Evolutionary conservation across 2,113 vertebrate species (phyloP).

Genomic region (Nannobrachium achirus): DNA sequence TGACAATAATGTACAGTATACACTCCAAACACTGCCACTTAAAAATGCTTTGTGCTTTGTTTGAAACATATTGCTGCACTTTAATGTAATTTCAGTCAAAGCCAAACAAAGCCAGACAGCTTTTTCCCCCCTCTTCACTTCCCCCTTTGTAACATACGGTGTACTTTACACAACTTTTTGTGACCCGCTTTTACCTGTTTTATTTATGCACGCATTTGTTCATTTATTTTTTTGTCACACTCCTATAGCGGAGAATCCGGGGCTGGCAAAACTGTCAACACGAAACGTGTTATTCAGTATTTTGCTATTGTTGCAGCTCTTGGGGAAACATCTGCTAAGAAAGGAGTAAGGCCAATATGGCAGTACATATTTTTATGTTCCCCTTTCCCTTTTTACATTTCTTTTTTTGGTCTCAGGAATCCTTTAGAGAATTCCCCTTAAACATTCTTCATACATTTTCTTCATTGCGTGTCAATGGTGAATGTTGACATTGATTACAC

Average conservation of each 20-base stretch:
- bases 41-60: conserved; percentile 13
- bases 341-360: conserved; percentile 80
- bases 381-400: conserved; percentile 51
- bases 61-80: conserved; percentile 10
- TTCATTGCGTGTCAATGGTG: conserved; percentile 43
- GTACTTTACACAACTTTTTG: conserved; percentile 28
- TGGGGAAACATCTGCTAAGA: conserved; percentile 89
- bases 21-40: conserved; percentile 8
- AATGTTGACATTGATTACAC: conserved; percentile 53
- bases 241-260: conserved; percentile 95
- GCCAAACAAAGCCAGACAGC: background rate
- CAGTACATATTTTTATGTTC: conserved; percentile 61
- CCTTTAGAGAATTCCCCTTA: conserved; percentile 49
- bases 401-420: conserved; percentile 50
- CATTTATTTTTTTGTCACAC: conserved; percentile 75
- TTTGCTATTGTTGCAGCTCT: conserved; percentile 97
- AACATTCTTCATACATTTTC: conserved; percentile 54
- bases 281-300: conserved; percentile 98
- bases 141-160: conserved; percentile 29
- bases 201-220: conserved; percentile 45
- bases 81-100: background rate
- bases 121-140: conserved; percentile 10
- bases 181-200: conserved; percentile 54
- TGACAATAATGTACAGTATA: conserved; percentile 10
- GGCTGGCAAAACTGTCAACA: conserved; percentile 99